Conservation (phyloP, 2,113 vertebrate species). For the Nibea coibor region DNA sequence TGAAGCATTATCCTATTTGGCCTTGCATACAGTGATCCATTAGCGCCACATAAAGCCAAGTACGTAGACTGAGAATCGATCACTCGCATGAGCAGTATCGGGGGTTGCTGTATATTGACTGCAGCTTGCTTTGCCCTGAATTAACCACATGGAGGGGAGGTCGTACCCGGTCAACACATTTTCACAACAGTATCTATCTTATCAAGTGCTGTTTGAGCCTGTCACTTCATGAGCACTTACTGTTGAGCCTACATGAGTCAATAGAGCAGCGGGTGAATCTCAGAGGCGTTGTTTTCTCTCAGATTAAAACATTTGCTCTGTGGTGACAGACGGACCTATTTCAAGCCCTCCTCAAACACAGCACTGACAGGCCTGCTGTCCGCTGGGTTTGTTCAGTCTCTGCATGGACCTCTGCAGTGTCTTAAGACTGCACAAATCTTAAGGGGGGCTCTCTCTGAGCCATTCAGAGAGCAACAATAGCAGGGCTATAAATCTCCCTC, state of each 20-base stretch:
- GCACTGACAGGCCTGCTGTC: constrained; percentile 37
- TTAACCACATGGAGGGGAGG: background rate
- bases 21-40: constrained; percentile 30
- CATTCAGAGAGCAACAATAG: constrained; percentile 65
- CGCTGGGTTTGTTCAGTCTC: constrained; percentile 44
- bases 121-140: background rate
- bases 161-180: background rate
- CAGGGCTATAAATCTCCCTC: constrained; percentile 59
- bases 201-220: constrained; percentile 22
- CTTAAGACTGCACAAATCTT: constrained; percentile 39
- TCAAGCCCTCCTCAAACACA: constrained; percentile 64
- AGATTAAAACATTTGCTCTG: constrained; percentile 63
- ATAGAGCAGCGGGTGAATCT: constrained; percentile 33
- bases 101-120: constrained; percentile 12
- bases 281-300: constrained; percentile 53
- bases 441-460: constrained; percentile 11
- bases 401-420: constrained; percentile 29
- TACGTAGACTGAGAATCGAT: background rate
- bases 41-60: constrained; percentile 1
- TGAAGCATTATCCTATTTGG: constrained; percentile 15
- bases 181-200: constrained; percentile 4
- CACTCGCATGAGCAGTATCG: background rate
- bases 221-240: constrained; percentile 23
- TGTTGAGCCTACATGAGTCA: constrained; percentile 40
- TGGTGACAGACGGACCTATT: constrained; percentile 45